Conservation (phyloP, 2,888 invertebrate species). For the Serrognathus titanus region DNA sequence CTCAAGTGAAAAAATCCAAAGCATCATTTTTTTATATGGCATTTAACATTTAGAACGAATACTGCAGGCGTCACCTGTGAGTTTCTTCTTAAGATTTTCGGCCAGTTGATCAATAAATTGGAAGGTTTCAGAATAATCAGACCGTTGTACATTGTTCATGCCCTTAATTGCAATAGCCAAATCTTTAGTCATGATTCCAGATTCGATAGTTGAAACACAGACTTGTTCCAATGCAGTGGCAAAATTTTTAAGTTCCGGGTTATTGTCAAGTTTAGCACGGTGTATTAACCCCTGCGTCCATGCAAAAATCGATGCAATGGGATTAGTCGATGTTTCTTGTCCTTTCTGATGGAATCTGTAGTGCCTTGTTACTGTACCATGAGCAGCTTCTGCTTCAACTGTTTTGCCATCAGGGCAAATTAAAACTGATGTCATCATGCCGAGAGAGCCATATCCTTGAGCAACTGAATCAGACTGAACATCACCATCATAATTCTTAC, state of each 20-base stretch:
- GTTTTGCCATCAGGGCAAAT: constrained; percentile 97
- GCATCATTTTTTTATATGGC: constrained; percentile 2
- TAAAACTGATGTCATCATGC: constrained; percentile 97
- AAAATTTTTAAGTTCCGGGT: constrained; percentile 71
- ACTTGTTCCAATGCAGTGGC: constrained; percentile 84
- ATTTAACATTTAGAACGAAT: constrained; percentile 1
- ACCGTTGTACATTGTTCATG: constrained; percentile 69
- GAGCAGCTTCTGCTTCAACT: constrained; percentile 97
- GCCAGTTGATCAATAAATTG: constrained; percentile 95
- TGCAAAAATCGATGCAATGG: constrained; percentile 98
- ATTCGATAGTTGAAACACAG: constrained; percentile 92
- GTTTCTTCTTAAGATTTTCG: constrained; percentile 73
- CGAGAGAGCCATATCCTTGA: constrained; percentile 93
- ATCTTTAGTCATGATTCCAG: constrained; percentile 97
- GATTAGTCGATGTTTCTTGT: constrained; percentile 97
- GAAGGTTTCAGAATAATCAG: constrained; percentile 94
- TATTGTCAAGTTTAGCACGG: constrained; percentile 90
- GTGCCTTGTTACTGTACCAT: constrained; percentile 94
- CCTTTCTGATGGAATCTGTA: constrained; percentile 86
- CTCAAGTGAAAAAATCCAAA: no score
- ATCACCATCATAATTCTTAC: constrained; percentile 99
- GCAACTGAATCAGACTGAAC: constrained; percentile 98
- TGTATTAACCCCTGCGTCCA: constrained; percentile 95
- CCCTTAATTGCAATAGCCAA: constrained; percentile 97
- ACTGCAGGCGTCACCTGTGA: constrained; percentile 32